Evolutionary conservation across 92 coral and sea anemone species (phyloP).

Genomic region (Zoanthus sansibaricus): DNA sequence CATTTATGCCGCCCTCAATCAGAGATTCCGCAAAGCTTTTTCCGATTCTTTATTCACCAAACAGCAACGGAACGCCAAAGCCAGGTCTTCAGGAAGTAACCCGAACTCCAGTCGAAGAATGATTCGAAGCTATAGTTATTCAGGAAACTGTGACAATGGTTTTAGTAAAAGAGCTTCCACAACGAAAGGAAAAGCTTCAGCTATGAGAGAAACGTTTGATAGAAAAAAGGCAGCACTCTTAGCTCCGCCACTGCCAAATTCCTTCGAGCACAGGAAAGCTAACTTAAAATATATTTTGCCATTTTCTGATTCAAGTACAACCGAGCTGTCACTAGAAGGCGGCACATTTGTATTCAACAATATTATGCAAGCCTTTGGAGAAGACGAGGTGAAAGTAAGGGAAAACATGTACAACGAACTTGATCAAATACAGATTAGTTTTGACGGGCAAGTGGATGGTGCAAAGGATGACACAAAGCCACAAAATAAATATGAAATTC

Average conservation of each 20-base stretch:
- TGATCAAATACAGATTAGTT: neutral
- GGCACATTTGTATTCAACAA: neutral
- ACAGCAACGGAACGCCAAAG: conserved; percentile 17
- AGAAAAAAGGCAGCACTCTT: neutral
- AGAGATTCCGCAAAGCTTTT: conserved; percentile 84
- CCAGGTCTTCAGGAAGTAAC: neutral
- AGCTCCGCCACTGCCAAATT: neutral
- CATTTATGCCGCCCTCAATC: conserved; percentile 88
- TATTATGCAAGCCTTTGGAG: neutral
- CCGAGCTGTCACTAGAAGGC: neutral
- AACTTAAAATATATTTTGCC: neutral
- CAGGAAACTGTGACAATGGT: conserved; percentile 20
- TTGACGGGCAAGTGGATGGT: neutral
- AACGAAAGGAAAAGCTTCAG: neutral
- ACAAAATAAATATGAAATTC: neutral
- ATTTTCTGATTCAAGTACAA: neutral
- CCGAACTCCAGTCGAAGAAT: neutral
- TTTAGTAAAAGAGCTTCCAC: conserved; percentile 2
- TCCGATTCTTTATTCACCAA: conserved; percentile 53
- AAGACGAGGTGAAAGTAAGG: neutral
- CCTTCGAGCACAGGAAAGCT: neutral
- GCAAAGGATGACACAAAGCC: neutral
- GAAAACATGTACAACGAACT: neutral
- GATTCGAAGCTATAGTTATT: neutral
- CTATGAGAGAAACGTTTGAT: neutral